phyloP scores from a whole-genome alignment of 2,888 invertebrate species.

The Pandemis heparana region DNA sequence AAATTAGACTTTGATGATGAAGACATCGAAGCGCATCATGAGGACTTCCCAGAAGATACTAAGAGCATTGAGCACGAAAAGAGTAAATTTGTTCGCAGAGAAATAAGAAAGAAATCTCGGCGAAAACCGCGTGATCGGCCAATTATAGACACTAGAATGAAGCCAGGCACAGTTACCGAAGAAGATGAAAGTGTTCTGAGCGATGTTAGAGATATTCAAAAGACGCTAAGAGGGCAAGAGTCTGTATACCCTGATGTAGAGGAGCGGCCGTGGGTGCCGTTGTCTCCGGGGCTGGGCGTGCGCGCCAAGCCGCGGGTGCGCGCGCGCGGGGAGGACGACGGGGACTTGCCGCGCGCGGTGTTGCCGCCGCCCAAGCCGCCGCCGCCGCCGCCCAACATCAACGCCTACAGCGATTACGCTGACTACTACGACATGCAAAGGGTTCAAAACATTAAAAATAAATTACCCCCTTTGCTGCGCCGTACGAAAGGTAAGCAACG shows the following conservation, averaged over 20 bases:
- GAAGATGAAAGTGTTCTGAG: constrained; percentile 43
- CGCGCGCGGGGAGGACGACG: constrained; percentile 4
- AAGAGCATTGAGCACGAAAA: constrained; percentile 52
- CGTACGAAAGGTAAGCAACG: constrained; percentile 61
- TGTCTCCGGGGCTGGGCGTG: neutral
- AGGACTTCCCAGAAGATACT: constrained; percentile 52
- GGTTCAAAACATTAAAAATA: constrained; percentile 63
- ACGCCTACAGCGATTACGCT: constrained; percentile 53
- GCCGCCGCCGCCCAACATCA: neutral
- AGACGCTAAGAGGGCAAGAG: neutral
- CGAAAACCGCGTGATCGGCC: constrained; percentile 65
- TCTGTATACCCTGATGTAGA: constrained; percentile 25
- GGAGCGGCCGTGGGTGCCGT: neutral
- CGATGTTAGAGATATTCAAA: constrained; percentile 9
- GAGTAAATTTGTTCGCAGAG: constrained; percentile 47
- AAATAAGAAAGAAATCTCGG: constrained; percentile 55
- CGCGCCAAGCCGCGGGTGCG: constrained; percentile 1
- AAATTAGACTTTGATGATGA: constrained; percentile 49
- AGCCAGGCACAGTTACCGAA: constrained; percentile 23
- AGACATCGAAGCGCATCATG: constrained; percentile 17
- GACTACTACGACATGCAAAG: constrained; percentile 74
- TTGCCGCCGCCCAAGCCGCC: neutral
- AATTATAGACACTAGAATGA: constrained; percentile 40
- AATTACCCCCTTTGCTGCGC: constrained; percentile 59
- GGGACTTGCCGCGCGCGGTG: neutral